A percentile compares a stretch with the other conserved stretches of the same genome.
phyloP scores from a whole-genome alignment of 2,797 vertebrate species.

The Eulemur albifrons region DNA sequence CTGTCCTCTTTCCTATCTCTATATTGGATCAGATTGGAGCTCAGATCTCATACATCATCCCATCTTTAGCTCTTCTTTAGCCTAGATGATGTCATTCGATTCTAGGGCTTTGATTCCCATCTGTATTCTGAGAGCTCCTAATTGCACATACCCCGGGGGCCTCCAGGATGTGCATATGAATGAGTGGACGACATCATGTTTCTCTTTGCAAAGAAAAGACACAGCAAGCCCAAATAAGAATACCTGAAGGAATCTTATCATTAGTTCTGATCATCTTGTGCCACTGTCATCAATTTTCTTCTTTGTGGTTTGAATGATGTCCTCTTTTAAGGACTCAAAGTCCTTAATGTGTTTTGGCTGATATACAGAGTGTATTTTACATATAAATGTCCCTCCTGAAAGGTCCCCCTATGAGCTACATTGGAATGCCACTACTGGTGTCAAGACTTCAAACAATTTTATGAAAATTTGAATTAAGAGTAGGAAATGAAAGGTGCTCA shows the following conservation, averaged over 20 bases:
- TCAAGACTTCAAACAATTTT: conserved; percentile 75
- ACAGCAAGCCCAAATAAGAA: neutral
- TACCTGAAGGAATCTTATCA: rapidly evolving
- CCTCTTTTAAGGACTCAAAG: neutral
- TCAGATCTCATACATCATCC: neutral
- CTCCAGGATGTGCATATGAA: neutral
- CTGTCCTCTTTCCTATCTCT: neutral
- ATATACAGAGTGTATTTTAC: conserved; percentile 54
- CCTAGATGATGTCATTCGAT: neutral
- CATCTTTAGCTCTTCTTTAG: neutral
- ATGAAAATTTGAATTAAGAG: conserved; percentile 76
- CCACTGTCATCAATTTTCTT: neutral
- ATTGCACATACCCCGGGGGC: neutral
- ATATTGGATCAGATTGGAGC: neutral
- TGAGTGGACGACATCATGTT: neutral
- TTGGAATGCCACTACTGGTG: conserved; percentile 26
- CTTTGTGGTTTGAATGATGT: neutral
- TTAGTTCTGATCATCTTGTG: neutral
- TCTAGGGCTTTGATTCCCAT: neutral
- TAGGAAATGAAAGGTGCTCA: conserved; percentile 73
- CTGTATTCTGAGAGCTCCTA: neutral
- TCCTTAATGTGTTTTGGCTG: conserved; percentile 24
- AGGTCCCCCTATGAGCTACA: conserved; percentile 6
- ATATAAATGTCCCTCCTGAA: conserved; percentile 47
- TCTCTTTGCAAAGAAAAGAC: neutral